Base-by-base conservation (phyloP, 2,797 vertebrate genomes). In the Pelodytes ibericus region DNA sequence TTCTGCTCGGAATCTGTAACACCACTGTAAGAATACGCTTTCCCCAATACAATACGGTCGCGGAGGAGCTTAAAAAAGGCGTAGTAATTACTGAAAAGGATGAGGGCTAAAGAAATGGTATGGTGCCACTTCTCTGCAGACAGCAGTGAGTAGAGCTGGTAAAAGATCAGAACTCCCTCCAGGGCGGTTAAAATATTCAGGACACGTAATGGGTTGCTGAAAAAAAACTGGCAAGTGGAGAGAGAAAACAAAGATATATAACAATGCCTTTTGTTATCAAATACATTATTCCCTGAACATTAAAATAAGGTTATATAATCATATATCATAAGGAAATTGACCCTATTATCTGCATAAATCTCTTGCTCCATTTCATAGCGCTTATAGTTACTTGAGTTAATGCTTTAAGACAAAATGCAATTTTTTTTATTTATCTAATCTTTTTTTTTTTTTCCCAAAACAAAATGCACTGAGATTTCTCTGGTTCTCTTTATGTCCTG, bases 41-140 rank as follows among this genome's bases (percentile, higher is more conserved):
- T 98, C 74, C 98, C 97, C 74, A 99, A 80, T 72, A 99, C 97
- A 82, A 99, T 94, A 71, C 98, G 94, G 94, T 99, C 98, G 85
- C 98, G 93, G 75, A 99, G 94, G 80, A 99, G 94, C 86, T 97
- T 98, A 90, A 98, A 99, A 88, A 99, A 99, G 87, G 96, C 95
- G 0, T 99, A 98, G 84, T 99, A 99, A 90, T 99, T 99, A 89
- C 96, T 98, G 92, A 99, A 99, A 84, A 99, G 96, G 82, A 99
- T 99, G 84, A 99, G 91, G 0, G 96, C 96, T 89, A 99, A 88
- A 0, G 98, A 99, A 92, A 99, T 96, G 0, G 92, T 99, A 87
- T 99, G 98, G 88, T 99, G 96, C 97, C 98, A 99, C 87, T 98
- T 99, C 82, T 98, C 96, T 0, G 98, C 99, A 76, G 95, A 95